Base-by-base conservation (phyloP, 2,797 vertebrate species). In the Clarias pachynema region DNA sequence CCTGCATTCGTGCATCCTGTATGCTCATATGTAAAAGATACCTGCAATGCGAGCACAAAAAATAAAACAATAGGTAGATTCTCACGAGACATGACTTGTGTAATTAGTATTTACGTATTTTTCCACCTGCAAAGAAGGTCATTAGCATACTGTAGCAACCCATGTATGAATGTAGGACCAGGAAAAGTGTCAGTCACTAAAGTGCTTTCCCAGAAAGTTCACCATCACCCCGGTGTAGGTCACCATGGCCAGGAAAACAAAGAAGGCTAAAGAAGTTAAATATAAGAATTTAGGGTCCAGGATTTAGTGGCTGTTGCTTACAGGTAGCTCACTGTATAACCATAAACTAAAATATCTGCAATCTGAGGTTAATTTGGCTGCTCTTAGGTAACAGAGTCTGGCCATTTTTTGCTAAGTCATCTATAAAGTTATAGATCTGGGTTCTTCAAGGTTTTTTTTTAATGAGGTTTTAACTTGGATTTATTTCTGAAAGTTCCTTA, bases 141-240 rank as follows among this genome's bases (percentile, higher is more conserved):
- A 97, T 96, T 86, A 97, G 96, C 89, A 97, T 92, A 31, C 31
- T 31, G 31, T 31, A 16, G 97, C 95, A 68, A 97, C 96, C 96
- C 97, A 97, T 85, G 96, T 96, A 87, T 97, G 92, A 90, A 97
- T 96, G 91, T 97, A 97, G 66, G 97, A 97, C 96, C 97, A 97
- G 68, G 97, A 97, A 87, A 97, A 97, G 85, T 97, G 95, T 96
- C 97, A 97, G 90, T 97, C 96, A 0, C 96, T 96, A 3, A 97
- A 97, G 31, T 96, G 96, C 91, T 96, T 96, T 37, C 97, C 97
- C 5, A 97, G 92, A 91, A 97, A 97, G 92, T 96, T 97, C 77
- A 97, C 95, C 0, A 96, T 97, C 91, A 97, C 96, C 0, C 96
- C 96, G 0, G 97, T 97, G 92, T 97, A 97, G 88, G 97, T 94